Evolutionary conservation across 2,797 vertebrate genomes (phyloP), one percentile per base, ranked within the genome.

Genomic region (Gallinago solitaria): DNA sequence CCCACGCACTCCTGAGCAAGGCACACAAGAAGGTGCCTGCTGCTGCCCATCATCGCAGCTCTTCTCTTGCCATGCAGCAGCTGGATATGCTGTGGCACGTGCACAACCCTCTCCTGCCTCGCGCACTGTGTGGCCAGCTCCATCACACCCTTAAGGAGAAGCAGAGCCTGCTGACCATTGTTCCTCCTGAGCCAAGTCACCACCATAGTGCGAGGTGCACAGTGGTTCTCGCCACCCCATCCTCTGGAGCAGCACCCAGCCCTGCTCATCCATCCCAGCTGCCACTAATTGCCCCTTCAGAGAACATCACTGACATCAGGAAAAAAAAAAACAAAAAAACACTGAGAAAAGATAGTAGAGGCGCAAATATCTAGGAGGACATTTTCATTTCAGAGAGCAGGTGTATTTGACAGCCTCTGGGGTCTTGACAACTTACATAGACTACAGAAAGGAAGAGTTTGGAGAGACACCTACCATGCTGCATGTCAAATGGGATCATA

Each of bases 161-260:
- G 45, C 57, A 33, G 0, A 0, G 9, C 43, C 57, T 6, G 1
- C 32, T n/a, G 57, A 41, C 61, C 50, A 0, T 12, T 21, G 1
- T 28, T 47, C 24, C 45, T 39, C 57, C 78, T 27, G 14, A 51
- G 48, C 65, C 78, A 45, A 47, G 45, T 9, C 63, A 47, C 39
- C 53, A 25, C 39, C 45, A 11, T 18, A 43, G 37, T 5, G 28
- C 3, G 19, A 41, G 39, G 35, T 39, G 27, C 12, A 39, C 64
- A 74, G 71, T 1, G 3, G 37, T 30, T 63, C 43, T 67, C 82
- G 27, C 48, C 20, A 47, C 43, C 12, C n/a, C 3, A 5, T 25
- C 54, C 67, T 27, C 79, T 74, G 5, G 0, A 67, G 41, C 28
- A 21, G 53, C 67, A 2, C 12, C 32, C 67, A 33, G 53, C 60